Conservation (phyloP, 2,113 vertebrate species). For the Petromus typicus region DNA sequence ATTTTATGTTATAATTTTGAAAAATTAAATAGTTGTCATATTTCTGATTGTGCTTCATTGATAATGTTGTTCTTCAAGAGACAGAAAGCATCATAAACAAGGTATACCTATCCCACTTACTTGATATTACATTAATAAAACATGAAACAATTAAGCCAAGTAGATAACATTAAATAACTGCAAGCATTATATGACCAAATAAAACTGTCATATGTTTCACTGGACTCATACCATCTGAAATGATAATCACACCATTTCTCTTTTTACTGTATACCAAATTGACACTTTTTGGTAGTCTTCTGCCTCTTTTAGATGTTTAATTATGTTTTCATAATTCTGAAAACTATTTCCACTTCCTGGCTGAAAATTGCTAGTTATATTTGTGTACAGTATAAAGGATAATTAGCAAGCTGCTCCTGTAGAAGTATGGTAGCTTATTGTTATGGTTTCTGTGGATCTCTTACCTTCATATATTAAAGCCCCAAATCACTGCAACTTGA, state of each 20-base stretch:
- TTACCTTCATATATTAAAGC: not conserved
- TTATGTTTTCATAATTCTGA: not conserved
- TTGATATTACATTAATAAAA: not conserved
- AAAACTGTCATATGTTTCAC: not conserved
- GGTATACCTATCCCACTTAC: not conserved
- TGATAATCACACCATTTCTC: not conserved
- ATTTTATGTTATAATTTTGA: not conserved
- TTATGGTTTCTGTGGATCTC: not conserved
- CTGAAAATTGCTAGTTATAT: not conserved
- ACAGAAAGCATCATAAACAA: not conserved
- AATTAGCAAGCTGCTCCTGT: not conserved
- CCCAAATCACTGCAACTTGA: not conserved
- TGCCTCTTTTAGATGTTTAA: not conserved
- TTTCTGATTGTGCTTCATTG: not conserved
- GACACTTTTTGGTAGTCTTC: accelerated
- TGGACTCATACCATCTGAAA: not conserved
- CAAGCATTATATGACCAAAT: not conserved
- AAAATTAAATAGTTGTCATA: not conserved
- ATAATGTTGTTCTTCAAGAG: not conserved
- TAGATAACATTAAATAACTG: not conserved
- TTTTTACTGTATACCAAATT: not conserved
- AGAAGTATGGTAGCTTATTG: not conserved
- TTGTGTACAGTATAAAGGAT: not conserved
- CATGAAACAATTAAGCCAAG: not conserved
- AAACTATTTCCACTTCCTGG: not conserved